Evolutionary conservation across 2,113 vertebrate genomes (phyloP).

Genomic region (Diphyllodes magnificus): DNA sequence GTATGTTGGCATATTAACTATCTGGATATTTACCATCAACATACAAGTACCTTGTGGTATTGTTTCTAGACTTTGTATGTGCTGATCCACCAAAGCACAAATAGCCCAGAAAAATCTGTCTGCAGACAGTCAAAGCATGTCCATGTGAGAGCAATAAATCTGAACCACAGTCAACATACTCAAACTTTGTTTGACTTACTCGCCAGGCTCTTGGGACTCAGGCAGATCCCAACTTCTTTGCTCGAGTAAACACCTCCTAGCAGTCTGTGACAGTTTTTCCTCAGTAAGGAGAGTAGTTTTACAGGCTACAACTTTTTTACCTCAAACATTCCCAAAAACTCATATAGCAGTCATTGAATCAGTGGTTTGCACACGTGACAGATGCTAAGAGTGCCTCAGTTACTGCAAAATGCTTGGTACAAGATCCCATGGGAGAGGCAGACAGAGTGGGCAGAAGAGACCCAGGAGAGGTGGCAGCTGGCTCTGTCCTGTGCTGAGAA

Average conservation of each 20-base stretch:
- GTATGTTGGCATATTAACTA: not conserved
- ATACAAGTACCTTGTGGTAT: not conserved
- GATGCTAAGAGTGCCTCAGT: not conserved
- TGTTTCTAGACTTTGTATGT: not conserved
- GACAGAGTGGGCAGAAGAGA: rapidly evolving
- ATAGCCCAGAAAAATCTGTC: not conserved
- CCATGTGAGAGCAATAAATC: not conserved
- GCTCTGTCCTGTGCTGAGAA: rapidly evolving
- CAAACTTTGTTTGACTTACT: not conserved
- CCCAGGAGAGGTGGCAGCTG: not conserved
- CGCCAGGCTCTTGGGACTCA: not conserved
- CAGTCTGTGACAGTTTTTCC: not conserved
- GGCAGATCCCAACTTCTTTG: not conserved
- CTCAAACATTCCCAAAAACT: not conserved
- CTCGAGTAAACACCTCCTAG: not conserved
- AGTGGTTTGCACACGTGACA: not conserved
- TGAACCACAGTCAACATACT: not conserved
- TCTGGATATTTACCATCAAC: not conserved
- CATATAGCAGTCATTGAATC: not conserved
- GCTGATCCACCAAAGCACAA: not conserved
- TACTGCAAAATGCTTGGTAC: not conserved
- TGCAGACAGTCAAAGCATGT: not conserved
- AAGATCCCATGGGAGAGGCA: not conserved
- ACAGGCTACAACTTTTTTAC: not conserved
- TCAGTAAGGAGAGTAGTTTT: not conserved